Evolutionary conservation across 2,113 vertebrate species (phyloP), one percentile per base, ranked within the genome.

Genomic region (Myrmophylax atrothorax): DNA sequence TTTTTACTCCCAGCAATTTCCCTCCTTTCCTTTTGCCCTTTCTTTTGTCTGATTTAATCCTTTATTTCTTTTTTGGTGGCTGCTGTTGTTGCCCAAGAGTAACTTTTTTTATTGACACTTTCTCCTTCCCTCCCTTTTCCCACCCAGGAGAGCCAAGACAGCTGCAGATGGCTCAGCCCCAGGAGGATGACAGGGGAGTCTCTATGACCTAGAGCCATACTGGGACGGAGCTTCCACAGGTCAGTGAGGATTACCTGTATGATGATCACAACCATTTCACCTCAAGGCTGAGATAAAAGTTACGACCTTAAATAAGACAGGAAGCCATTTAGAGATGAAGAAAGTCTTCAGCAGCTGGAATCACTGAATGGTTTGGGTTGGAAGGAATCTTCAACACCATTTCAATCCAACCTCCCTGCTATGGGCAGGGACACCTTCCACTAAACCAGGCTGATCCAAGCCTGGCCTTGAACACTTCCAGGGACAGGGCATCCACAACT

Each of bases 11-110:
- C 35, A 89, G 92, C 80, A 84, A 68, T 92, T 93, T 82, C 69
- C 84, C 76, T 89, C 84, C 56, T 87, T 97, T 77, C 79, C n/a
- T 95, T 95, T 66, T 89, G 73, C 86, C 78, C 83, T 89, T 95
- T 96, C 73, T 84, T 89, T 96, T 89, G 63, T 96, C 94, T 84
- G 56, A 84, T 95, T 95, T 91, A 96, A 79, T 85, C 59, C 33
- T 74, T 63, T 66, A 82, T 91, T 97, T 96, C 8, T 52, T 68
- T 72, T 90, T 4, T 10, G 38, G 29, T 42, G 28, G 60, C 60
- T 81, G 60, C 60, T 46, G 86, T 82, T 91, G 91, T 90, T 84
- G 33, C 59, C 50, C 52, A 63, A 67, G 55, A 76, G 58, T 42
- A 68, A 58, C n/a, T 92, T 95, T 90, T 82, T 64, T 68, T 64